Conservation (phyloP, 2,888 invertebrate genomes). For the Teleiodes luculella region DNA sequence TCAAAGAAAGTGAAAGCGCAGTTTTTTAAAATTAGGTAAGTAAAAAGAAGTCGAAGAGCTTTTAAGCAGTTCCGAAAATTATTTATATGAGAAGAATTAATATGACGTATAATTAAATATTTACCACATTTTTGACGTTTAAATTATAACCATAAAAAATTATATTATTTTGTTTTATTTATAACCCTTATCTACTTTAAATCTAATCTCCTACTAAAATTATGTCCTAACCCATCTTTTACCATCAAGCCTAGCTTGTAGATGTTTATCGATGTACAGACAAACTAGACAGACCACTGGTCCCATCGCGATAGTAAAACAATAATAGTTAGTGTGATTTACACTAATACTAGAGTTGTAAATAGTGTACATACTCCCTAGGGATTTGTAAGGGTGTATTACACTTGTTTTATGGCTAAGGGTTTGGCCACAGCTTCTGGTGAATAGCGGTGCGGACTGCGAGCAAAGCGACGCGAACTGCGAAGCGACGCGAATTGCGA, state of each 20-base stretch:
- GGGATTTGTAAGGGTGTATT: background rate
- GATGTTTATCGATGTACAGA: background rate
- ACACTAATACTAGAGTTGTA: slow-evolving; percentile 11
- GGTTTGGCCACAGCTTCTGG: background rate
- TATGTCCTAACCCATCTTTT: background rate
- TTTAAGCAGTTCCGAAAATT: too few relatives aligned
- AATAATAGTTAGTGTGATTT: slow-evolving; percentile 17
- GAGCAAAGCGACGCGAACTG: too few relatives aligned
- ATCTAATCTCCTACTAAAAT: background rate
- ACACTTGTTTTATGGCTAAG: background rate
- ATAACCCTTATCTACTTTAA: background rate
- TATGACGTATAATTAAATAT: too few relatives aligned
- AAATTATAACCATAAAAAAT: too few relatives aligned
- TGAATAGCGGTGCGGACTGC: too few relatives aligned
- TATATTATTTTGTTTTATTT: background rate
- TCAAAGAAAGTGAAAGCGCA: too few relatives aligned
- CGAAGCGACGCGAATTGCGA: too few relatives aligned
- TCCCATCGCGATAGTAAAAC: slow-evolving; percentile 13
- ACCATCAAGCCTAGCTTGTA: background rate
- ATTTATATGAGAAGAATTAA: too few relatives aligned
- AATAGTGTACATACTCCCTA: background rate
- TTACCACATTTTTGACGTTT: too few relatives aligned
- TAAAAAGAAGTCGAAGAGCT: too few relatives aligned
- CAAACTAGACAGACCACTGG: slow-evolving; percentile 3
- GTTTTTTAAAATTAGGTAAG: too few relatives aligned